Evolutionary conservation across 2,888 invertebrate genomes (phyloP), one percentile per base, ranked within the genome.

Genomic region (Acanthopleura granulata): DNA sequence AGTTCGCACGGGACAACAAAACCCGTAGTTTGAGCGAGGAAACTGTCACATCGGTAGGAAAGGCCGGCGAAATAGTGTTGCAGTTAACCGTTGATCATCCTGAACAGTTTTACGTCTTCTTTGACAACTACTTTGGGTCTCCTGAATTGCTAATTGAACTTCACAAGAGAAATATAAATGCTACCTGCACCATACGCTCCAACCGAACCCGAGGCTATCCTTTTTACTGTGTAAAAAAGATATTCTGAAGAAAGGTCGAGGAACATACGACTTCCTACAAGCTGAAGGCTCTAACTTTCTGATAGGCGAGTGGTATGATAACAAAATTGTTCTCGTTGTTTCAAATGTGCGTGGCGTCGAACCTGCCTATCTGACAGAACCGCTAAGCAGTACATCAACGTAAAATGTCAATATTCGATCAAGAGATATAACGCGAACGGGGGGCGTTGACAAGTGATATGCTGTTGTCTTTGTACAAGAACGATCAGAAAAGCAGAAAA

Each of bases 301-400:
- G 72, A 62, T 74, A 74, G 50, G 73, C 18, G 49, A 69, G 72
- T 77, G 77, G 77, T 76, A 72, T 29, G 77, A 77, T n/a, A n/a
- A n/a, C n/a, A n/a, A n/a, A n/a, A n/a, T n/a, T n/a, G n/a, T n/a
- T n/a, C n/a, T n/a, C n/a, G n/a, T n/a, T n/a, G n/a, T n/a, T n/a
- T n/a, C n/a, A n/a, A n/a, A n/a, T n/a, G n/a, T n/a, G n/a, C n/a
- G n/a, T n/a, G n/a, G n/a, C n/a, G n/a, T n/a, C n/a, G n/a, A n/a
- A n/a, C n/a, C n/a, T n/a, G n/a, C n/a, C n/a, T n/a, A n/a, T n/a
- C n/a, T n/a, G n/a, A n/a, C n/a, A n/a, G n/a, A n/a, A n/a, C n/a
- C n/a, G n/a, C n/a, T n/a, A n/a, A n/a, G n/a, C n/a, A n/a, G n/a
- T n/a, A n/a, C n/a, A n/a, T n/a, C n/a, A n/a, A n/a, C n/a, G n/a